Evolutionary conservation across 2,113 vertebrate genomes (phyloP), one percentile per base, ranked within the genome.

Genomic region (Sorex fumeus): DNA sequence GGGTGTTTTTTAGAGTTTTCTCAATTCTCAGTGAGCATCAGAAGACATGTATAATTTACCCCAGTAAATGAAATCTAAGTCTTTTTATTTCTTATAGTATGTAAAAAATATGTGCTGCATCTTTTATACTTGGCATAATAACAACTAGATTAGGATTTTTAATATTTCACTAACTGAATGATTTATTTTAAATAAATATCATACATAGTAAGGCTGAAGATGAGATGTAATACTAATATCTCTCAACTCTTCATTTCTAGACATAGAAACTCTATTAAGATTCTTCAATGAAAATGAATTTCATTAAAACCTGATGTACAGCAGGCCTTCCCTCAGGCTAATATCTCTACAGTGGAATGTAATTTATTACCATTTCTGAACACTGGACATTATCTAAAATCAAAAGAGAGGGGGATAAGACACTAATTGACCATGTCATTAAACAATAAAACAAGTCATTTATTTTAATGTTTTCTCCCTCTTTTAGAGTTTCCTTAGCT

Each of bases 251-350:
- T 80, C 11, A 18, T 89, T 18, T 30, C 12, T 64, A 74, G 19
- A 78, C 15, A 23, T 34, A 66, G 21, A 94, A 78, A 53, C 32
- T 67, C 69, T 78, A n/a, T 47, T 36, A 66, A 83, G 43, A 79
- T 45, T 90, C 77, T 77, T 87, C 64, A 79, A 78, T 83, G 70
- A 60, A 72, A 93, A 34, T n/a, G 34, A 70, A 89, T 36, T 71
- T 95, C 53, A 90, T 87, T 84, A 88, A 91, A 30, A 80, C 7
- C 25, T 84, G 60, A 93, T 80, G 32, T 70, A 84, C 69, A 80
- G 10, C 60, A 88, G 84, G 28, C 36, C 23, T 93, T 93, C 75
- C 79, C 40, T 9, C 30, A 70, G 74, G 45, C 45, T 40, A 70
- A 74, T 5, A 7, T 50, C 32, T 27, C 9, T 23, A 47, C 69